Evolutionary conservation across 2,113 vertebrate species (phyloP), one percentile per base, ranked within the genome.

Genomic region (Melospiza georgiana): DNA sequence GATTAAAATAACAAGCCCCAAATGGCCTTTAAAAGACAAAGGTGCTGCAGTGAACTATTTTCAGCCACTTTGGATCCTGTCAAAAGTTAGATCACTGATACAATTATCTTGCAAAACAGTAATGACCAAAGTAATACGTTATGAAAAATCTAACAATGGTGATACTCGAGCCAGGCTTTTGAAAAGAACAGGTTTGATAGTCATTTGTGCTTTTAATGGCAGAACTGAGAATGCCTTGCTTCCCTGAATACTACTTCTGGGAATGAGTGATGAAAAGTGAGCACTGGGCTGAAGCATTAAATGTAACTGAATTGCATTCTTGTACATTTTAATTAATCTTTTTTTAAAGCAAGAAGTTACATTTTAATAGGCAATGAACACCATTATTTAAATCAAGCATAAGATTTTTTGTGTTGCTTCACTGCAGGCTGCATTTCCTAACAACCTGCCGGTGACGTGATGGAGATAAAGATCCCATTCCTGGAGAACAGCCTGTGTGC

Each of bases 1-100:
- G 95, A 98, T 97, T 98, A 97, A 97, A 97, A 97, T 97, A 97
- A 96, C 95, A 97, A 97, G 95, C 85, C 96, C 94, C 96, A 71
- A 88, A 97, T 87, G 96, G 86, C 94, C 96, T 97, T 93, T 96
- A 94, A 95, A 97, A 97, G 94, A 96, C 93, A 97, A 96, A 97
- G 97, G 96, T 97, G 95, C 92, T 95, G 94, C 81, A 92, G 93
- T 68, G 93, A 95, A 96, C 93, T 96, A 84, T 96, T 97, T 97
- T 78, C 71, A 96, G 91, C 24, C 93, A 90, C 84, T 95, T 41
- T 62, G 78, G 90, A 94, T 97, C 71, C 66, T 79, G 94, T 89
- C 55, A 90, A 80, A 95, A 97, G 74, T 95, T 91, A 88, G 91
- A 95, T 94, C 81, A 33, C 84, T 31, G 80, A 82, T 88, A 89